Base-by-base conservation (phyloP, 2,113 vertebrate species). In the Taurulus bubalis region DNA sequence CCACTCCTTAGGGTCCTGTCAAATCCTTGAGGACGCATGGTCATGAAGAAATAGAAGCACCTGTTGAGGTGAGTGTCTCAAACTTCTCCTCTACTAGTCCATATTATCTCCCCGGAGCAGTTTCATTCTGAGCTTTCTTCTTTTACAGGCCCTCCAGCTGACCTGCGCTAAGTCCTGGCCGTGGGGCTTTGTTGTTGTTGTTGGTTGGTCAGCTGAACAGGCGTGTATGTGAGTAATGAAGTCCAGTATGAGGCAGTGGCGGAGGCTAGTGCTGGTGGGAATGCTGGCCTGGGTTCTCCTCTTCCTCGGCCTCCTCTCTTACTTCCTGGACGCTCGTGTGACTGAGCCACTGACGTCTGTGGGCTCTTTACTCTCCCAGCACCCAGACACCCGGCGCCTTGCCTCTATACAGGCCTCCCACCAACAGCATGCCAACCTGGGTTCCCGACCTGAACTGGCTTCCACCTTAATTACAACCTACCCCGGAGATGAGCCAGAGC, bases 221-320 rank as follows among this genome's bases (percentile, higher is more conserved):
- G 72, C 18, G 74, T 90, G 65, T 71, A 58, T 90, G 84, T 85
- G 82, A 90, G 77, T 68, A n/a, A 99, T 99, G 97, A 99, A 97
- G 96, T 96, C 97, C 73, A 97, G 95, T 82, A 92, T 98, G 96
- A 98, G 97, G 93, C 98, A 97, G 92, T 99, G 98, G 98, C 95
- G 97, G 93, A 95, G 96, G 92, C 90, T 98, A 71, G 96, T 96
- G 93, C 95, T 99, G 75, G 95, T 96, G 71, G 97, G 96, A 69
- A 97, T 99, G 88, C 95, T 99, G 80, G 96, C 95, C 36, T 99
- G 98, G 98, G 97, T 94, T 9, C 93, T 99, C 56, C 89, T 99
- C 69, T 97, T 99, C 87, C 85, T 99, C 66, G 96, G 93, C 42
- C 95, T 99, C 79, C 97, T 99, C 90, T 95, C 98, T 40, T 98